phyloP scores from a whole-genome alignment of 2,888 invertebrate species.

The Clanis bilineata region DNA sequence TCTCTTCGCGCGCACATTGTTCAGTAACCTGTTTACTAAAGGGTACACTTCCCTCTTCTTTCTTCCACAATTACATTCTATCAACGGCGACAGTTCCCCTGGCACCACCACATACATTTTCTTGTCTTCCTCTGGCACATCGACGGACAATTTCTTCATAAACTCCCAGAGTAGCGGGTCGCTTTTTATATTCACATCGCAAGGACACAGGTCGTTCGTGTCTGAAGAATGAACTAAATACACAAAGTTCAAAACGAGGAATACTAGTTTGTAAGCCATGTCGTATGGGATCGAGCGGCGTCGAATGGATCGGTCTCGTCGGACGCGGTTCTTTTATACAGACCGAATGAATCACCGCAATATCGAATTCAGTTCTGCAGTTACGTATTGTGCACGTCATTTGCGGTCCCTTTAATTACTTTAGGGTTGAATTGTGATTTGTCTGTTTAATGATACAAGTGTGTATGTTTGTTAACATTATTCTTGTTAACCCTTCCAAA shows the following conservation, averaged over 20 bases:
- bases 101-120: constrained; percentile 31
- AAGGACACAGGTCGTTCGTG: constrained; percentile 15
- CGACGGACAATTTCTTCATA: constrained; percentile 28
- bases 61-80: constrained; percentile 37
- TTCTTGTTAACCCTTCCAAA: too few relatives aligned
- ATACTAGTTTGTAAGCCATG: constrained; percentile 35
- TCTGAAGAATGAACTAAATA: constrained; percentile 19
- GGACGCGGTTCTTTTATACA: constrained; percentile 13
- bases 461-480: too few relatives aligned
- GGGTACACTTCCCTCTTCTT: constrained; percentile 33
- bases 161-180: constrained; percentile 23
- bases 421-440: too few relatives aligned
- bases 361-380: too few relatives aligned
- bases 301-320: constrained; percentile 28
- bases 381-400: constrained; percentile 14
- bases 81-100: constrained; percentile 34
- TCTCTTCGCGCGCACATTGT: background rate
- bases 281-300: constrained; percentile 21
- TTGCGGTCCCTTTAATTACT: background rate
- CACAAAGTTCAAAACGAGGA: constrained; percentile 25
- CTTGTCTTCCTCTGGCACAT: constrained; percentile 20
- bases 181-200: background rate
- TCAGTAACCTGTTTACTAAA: too few relatives aligned
- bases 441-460: too few relatives aligned
- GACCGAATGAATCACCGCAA: constrained; percentile 3